A percentile compares a stretch with the other conserved stretches of the same genome.
Conservation (phyloP, 2,888 invertebrate genomes). For the Cyclophora albipunctata region DNA sequence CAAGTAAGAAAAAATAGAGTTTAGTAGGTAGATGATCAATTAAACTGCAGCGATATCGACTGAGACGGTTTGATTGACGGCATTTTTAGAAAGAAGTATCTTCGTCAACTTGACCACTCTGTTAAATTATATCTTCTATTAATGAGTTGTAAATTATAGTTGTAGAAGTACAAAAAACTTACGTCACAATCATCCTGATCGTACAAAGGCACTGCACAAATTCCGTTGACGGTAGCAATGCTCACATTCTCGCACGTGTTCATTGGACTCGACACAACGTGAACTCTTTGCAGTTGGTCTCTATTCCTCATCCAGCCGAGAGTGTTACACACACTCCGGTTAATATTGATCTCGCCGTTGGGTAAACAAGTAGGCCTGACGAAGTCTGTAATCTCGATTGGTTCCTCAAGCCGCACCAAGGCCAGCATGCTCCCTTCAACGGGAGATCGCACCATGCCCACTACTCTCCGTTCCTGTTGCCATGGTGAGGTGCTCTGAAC, state of each 20-base stretch:
- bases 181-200: conserved; percentile 89
- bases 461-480: conserved; percentile 88
- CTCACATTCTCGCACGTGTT: conserved; percentile 89
- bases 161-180: conserved; percentile 46
- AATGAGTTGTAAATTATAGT: neutral
- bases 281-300: conserved; percentile 87
- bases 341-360: conserved; percentile 57
- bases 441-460: conserved; percentile 92
- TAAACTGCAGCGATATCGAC: no score
- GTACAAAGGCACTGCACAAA: conserved; percentile 87
- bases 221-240: conserved; percentile 86
- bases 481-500: conserved; percentile 88
- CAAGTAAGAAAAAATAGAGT: no score
- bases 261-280: conserved; percentile 84
- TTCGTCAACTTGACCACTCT: no score
- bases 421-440: conserved; percentile 92
- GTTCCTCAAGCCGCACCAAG: conserved; percentile 84
- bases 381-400: conserved; percentile 85
- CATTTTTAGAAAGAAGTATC: no score
- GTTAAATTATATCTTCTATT: no score
- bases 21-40: no score
- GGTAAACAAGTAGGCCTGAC: conserved; percentile 88
- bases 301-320: conserved; percentile 90
- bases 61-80: no score
- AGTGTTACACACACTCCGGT: conserved; percentile 81